Evolutionary conservation across 2,113 vertebrate species (phyloP).

Genomic region (Esox niger): DNA sequence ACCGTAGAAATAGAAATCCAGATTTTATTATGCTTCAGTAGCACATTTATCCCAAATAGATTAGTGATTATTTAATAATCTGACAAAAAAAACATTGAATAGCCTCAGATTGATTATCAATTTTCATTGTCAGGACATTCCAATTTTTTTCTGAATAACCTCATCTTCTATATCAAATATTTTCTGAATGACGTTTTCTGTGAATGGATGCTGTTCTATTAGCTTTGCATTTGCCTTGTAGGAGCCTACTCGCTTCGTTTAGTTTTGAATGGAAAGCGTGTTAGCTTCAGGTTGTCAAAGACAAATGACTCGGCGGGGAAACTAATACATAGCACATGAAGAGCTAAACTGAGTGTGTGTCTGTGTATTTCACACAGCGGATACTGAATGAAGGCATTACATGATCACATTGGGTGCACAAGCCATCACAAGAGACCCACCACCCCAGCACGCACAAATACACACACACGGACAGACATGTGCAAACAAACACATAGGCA

Average conservation of each 20-base stretch:
- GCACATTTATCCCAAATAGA: not conserved
- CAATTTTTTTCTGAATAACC: not conserved
- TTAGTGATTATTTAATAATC: not conserved
- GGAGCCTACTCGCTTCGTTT: conserved; percentile 23
- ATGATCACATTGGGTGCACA: conserved; percentile 34
- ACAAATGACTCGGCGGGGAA: conserved; percentile 38
- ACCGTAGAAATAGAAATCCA: not conserved
- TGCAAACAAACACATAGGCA: not conserved
- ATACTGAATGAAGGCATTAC: conserved; percentile 21
- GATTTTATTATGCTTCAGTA: not conserved
- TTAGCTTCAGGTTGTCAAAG: conserved; percentile 23
- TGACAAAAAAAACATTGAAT: too few relatives aligned
- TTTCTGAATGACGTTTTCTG: conserved; percentile 50
- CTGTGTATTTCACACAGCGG: conserved; percentile 13
- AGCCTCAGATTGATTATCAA: not conserved
- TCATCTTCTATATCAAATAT: conserved; percentile 2
- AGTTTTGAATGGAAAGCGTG: conserved; percentile 10
- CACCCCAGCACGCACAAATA: too few relatives aligned
- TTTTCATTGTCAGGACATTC: not conserved
- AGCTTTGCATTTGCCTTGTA: conserved; percentile 29
- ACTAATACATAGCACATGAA: conserved; percentile 38
- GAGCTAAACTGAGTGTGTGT: conserved; percentile 28
- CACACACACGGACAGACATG: too few relatives aligned
- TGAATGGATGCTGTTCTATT: conserved; percentile 46
- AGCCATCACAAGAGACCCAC: conserved; percentile 26